Conservation (phyloP, 2,888 invertebrate species). For the Mamestra brassicae region DNA sequence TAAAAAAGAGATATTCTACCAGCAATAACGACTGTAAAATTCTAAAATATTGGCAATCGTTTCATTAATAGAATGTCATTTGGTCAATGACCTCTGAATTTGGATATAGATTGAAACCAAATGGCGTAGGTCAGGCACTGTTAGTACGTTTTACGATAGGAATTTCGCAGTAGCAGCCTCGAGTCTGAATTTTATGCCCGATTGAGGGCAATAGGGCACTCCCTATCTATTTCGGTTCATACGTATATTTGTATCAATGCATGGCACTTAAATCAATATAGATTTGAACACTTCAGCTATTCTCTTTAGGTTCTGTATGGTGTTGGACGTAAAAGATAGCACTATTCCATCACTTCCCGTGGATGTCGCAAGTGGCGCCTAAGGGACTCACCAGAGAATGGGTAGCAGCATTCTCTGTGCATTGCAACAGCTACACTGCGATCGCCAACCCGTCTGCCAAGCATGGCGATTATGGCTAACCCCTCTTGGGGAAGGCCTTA, state of each 20-base stretch:
- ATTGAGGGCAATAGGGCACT: background rate
- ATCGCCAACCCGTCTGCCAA: too few species aligned
- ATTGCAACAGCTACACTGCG: too few species aligned
- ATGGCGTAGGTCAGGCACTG: background rate
- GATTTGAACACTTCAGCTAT: too few species aligned
- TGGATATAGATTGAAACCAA: background rate
- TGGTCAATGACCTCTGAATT: background rate
- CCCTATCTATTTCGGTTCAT: background rate
- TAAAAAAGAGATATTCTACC: background rate
- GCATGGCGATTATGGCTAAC: too few species aligned
- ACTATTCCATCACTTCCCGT: too few species aligned
- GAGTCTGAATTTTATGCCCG: background rate
- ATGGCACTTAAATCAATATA: background rate
- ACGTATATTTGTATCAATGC: background rate
- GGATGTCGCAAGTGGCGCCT: too few species aligned
- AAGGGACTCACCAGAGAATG: too few species aligned
- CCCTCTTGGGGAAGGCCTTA: too few species aligned
- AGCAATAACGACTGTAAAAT: background rate
- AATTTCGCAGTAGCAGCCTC: background rate
- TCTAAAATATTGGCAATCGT: background rate
- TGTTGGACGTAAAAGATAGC: too few species aligned
- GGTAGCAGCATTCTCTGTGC: too few species aligned
- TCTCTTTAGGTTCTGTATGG: too few species aligned
- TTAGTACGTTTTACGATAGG: background rate
- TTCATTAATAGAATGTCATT: background rate